phyloP scores from a whole-genome alignment of 2,888 invertebrate genomes.

The Sipha maydis region DNA sequence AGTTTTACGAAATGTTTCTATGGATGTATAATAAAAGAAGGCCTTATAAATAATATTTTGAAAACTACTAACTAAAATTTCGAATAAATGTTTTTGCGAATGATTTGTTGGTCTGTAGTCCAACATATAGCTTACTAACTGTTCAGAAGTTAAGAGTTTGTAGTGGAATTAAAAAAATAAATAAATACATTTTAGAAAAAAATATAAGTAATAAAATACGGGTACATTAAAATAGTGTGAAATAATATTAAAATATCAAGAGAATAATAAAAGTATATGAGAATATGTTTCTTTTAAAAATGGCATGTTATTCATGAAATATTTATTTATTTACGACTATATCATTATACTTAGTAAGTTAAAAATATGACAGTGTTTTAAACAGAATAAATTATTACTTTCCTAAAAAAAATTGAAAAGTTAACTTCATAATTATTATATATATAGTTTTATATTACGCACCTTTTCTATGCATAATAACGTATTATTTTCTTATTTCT shows the following conservation, averaged over 20 bases:
- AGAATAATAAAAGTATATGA: not conserved
- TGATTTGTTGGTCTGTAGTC: slow-evolving; percentile 26
- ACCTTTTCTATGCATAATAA: no score
- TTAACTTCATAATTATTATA: no score
- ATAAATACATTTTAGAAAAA: not conserved
- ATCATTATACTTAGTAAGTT: no score
- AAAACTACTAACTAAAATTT: slow-evolving; percentile 46
- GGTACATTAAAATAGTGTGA: not conserved
- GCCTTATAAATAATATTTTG: slow-evolving; percentile 51
- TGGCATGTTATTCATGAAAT: no score
- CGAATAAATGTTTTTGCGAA: slow-evolving; percentile 22
- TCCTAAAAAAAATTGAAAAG: no score
- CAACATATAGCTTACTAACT: not conserved
- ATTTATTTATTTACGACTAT: no score
- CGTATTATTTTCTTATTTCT: no score
- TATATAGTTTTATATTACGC: no score
- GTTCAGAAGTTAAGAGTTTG: not conserved
- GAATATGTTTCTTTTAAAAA: not conserved
- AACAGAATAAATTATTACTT: no score
- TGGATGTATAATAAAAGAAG: slow-evolving; percentile 23
- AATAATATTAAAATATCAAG: not conserved
- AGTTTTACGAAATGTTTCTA: slow-evolving; percentile 31
- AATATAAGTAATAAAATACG: not conserved
- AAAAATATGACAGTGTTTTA: no score
- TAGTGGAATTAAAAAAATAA: not conserved